Evolutionary conservation across 2,797 vertebrate species (phyloP).

Genomic region (Sciurus carolinensis): DNA sequence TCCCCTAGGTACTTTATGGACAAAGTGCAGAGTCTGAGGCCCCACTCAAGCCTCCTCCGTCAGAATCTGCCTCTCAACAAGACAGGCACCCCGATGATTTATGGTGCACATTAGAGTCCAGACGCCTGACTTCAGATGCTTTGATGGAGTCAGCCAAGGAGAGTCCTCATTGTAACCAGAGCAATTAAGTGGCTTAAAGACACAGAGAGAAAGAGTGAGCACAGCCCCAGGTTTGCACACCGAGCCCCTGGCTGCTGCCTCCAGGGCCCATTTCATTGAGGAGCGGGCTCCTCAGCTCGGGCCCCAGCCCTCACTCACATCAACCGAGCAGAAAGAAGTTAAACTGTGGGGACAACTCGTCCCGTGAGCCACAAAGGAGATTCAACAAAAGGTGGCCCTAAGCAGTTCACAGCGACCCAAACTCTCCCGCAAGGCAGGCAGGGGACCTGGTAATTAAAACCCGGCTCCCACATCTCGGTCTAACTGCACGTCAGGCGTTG

Average conservation of each 20-base stretch:
- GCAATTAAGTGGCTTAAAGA: not conserved
- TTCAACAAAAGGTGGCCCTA: not conserved
- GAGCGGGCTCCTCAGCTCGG: not conserved
- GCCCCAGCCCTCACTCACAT: not conserved
- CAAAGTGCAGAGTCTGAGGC: not conserved
- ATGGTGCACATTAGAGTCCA: not conserved
- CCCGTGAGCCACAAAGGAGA: not conserved
- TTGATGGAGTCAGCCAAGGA: not conserved
- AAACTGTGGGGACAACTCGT: not conserved
- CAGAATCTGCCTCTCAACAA: not conserved
- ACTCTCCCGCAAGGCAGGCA: not conserved
- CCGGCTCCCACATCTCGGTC: not conserved
- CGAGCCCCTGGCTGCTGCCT: not conserved
- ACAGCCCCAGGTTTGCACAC: fast-evolving
- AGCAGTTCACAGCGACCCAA: not conserved
- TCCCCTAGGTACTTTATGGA: not conserved
- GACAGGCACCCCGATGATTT: not conserved
- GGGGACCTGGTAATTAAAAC: not conserved
- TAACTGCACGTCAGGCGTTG: not conserved
- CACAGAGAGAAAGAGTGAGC: not conserved
- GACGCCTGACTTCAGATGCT: not conserved
- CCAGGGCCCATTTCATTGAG: not conserved
- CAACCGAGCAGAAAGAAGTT: not conserved
- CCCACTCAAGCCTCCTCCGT: not conserved
- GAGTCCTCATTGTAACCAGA: not conserved